Evolutionary conservation across 2,888 invertebrate species (phyloP).

Genomic region (Hyles lineata): DNA sequence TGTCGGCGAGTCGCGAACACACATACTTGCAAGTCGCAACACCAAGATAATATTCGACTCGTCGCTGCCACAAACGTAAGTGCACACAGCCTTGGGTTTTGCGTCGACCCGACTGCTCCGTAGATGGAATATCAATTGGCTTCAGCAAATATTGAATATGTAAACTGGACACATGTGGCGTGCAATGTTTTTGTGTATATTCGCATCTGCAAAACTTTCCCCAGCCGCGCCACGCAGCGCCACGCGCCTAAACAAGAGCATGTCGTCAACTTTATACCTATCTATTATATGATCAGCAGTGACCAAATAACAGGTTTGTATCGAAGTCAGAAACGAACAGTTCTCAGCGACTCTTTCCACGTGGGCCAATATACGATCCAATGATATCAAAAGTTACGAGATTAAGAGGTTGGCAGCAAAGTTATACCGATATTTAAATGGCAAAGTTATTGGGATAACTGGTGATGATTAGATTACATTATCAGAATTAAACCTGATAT

Average conservation of each 20-base stretch:
- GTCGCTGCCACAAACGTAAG: neutral
- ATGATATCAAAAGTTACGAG: too few species aligned
- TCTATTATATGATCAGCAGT: too few species aligned
- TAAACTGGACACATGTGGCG: constrained; percentile 5
- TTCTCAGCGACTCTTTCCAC: too few species aligned
- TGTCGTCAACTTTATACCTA: neutral
- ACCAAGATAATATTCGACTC: neutral
- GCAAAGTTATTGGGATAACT: too few species aligned
- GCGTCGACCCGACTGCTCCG: neutral
- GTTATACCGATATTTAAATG: too few species aligned
- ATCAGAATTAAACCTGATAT: too few species aligned
- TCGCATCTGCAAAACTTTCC: neutral
- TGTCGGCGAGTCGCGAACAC: too few species aligned
- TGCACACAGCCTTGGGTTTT: neutral
- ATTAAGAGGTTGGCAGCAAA: too few species aligned
- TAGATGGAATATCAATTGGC: neutral
- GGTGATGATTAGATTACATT: too few species aligned
- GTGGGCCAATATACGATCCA: too few species aligned
- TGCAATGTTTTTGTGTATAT: neutral
- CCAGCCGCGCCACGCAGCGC: neutral
- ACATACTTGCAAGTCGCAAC: neutral
- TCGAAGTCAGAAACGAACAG: too few species aligned
- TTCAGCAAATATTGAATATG: constrained; percentile 2
- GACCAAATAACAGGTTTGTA: too few species aligned
- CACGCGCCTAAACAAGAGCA: neutral